phyloP scores from a whole-genome alignment of 2,113 vertebrate species.

The Hepsetus odoe region DNA sequence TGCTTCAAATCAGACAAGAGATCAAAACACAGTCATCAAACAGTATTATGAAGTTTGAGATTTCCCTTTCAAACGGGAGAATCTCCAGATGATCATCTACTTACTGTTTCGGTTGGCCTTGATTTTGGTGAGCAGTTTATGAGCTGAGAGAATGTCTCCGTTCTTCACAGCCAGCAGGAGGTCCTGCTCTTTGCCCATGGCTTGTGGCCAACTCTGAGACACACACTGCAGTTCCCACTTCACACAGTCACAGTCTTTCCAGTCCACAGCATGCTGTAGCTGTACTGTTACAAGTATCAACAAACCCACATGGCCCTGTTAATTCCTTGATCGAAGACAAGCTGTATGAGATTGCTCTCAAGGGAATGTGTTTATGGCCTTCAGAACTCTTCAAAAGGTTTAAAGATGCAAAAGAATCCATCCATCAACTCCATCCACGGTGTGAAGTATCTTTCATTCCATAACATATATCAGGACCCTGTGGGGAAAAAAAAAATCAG shows the following conservation, averaged over 20 bases:
- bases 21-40: background rate
- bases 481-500: background rate
- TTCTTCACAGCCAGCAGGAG: conserved; percentile 76
- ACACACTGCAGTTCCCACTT: background rate
- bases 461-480: conserved; percentile 5
- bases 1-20: background rate
- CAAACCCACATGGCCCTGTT: conserved; percentile 2
- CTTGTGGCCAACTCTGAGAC: conserved; percentile 34
- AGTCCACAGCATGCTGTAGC: conserved; percentile 13
- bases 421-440: background rate
- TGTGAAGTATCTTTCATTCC: background rate
- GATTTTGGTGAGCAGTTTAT: conserved; percentile 76
- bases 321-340: background rate
- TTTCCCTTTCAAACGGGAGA: background rate
- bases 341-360: background rate
- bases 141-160: conserved; percentile 71
- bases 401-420: background rate
- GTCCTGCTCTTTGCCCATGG: conserved; percentile 78
- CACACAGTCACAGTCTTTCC: conserved; percentile 6
- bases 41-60: background rate
- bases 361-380: background rate
- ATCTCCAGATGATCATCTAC: conserved; percentile 43
- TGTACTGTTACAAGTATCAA: background rate
- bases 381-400: background rate
- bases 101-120: conserved; percentile 77